These are phyloP conservation scores for Limulus polyphemus DNA, from an alignment of 2,888 invertebrate species.

Conservation along the genomic window DNA sequence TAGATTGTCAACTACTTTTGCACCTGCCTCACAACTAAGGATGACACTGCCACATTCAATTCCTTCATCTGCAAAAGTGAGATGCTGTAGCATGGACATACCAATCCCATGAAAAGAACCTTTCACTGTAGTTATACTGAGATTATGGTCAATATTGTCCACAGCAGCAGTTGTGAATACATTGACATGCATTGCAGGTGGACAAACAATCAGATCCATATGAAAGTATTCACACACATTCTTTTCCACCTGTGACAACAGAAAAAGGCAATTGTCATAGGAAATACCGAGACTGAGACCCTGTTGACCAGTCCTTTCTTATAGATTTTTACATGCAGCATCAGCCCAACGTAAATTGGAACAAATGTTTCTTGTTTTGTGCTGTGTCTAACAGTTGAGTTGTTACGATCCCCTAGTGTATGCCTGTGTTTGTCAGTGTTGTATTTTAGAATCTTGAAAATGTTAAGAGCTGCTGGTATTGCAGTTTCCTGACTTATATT, in stretches of 20 bases:
- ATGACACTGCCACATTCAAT: no score
- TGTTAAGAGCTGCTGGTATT: no score
- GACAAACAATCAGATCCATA: background rate
- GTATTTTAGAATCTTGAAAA: no score
- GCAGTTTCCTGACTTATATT: background rate
- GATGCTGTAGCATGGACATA: slow-evolving; percentile 1
- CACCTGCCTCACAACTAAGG: no score
- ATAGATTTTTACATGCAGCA: background rate
- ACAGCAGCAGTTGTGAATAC: background rate
- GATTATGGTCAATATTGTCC: slow-evolving; percentile 1
- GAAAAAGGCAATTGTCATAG: background rate
- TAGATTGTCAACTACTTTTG: no score
- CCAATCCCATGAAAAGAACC: background rate
- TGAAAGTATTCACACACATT: background rate
- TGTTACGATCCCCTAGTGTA: no score
- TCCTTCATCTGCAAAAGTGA: background rate
- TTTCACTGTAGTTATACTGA: background rate
- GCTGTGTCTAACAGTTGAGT: no score
- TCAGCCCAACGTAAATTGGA: background rate
- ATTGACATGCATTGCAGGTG: background rate
- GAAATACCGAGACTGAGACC: background rate
- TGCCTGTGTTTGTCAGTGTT: no score
- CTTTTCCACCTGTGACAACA: background rate
- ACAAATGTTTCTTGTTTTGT: background rate
- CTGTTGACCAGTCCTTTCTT: background rate